These are phyloP conservation scores for Pantala flavescens DNA, from an alignment of 1,140 invertebrate species.

Conservation along the genomic window DNA sequence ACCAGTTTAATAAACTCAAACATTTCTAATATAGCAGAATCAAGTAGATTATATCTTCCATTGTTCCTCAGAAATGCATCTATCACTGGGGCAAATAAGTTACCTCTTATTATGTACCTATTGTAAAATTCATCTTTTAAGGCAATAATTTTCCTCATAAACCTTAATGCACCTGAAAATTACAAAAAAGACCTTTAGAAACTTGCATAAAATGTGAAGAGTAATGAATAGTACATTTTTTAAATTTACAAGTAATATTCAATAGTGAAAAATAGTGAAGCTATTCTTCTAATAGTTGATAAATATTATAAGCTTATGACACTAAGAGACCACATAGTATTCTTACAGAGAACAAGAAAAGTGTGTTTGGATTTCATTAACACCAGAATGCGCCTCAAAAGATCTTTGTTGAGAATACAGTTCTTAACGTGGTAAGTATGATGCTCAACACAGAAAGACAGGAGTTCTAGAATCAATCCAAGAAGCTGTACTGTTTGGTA, in stretches of 20 bases:
- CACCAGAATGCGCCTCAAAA: slow-evolving; percentile 86
- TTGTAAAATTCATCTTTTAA: slow-evolving; percentile 99
- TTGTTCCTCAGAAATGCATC: slow-evolving; percentile 95
- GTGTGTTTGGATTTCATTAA: slow-evolving; percentile 96
- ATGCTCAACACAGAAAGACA: slow-evolving; percentile 99
- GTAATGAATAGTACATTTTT: too few relatives aligned
- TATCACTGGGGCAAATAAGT: slow-evolving; percentile 90
- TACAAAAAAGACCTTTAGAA: background rate
- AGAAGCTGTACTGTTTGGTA: slow-evolving; percentile 92
- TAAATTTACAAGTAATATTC: too few relatives aligned
- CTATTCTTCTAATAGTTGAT: too few relatives aligned
- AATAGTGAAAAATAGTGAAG: too few relatives aligned
- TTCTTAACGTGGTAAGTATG: slow-evolving; percentile 99
- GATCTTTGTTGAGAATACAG: slow-evolving; percentile 93
- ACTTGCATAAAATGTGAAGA: too few relatives aligned
- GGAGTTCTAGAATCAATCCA: slow-evolving; percentile 85
- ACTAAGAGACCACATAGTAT: background rate
- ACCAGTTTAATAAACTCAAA: slow-evolving; percentile 96
- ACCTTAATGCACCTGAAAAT: slow-evolving; percentile 69
- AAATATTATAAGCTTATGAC: too few relatives aligned
- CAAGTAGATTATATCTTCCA: slow-evolving; percentile 93
- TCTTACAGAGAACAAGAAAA: slow-evolving; percentile 86
- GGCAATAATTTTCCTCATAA: slow-evolving; percentile 94
- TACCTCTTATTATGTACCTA: slow-evolving; percentile 89
- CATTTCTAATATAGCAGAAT: slow-evolving; percentile 97